Evolutionary conservation across 2,888 invertebrate genomes (phyloP), one percentile per base, ranked within the genome.

Genomic region (Acleris holmiana): DNA sequence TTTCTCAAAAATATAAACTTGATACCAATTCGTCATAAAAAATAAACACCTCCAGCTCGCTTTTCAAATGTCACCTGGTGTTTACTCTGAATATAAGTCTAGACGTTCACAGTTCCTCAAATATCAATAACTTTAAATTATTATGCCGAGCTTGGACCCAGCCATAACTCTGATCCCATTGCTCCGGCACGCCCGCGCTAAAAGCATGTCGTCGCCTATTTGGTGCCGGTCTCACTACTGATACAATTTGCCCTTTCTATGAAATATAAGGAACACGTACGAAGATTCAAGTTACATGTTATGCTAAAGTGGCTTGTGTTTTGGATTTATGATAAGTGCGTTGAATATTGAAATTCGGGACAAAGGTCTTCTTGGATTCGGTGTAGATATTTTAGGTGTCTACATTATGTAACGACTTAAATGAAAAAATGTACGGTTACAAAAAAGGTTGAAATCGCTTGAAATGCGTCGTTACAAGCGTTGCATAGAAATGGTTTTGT

Each of bases 121-220:
- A 57, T 55, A 44, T 59, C 40, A 35, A 13, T 50, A 7, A 19
- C 8, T 13, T 49, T 47, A 63, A 58, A 63, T 58, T 49, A 44
- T 60, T 53, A 35, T 53, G 41, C 35, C 44, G 41, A 40, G 51
- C 75, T 78, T 77, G 68, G 7, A 51, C 75, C 76, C 69, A 40
- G 61, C 68, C 62, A 63, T 68, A 71, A 64, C 72, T 68, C 71
- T 81, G 82, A 86, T 86, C 82, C 77, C 77, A 84, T 85, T 84
- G 77, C 76, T 77, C 78, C 83, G 82, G 78, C 71, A 56, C 69
- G 13, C 76, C 74, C 76, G 70, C 79, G 85, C 90, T 91, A 90
- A 91, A 91, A 91, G 91, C 91, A 88, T 86, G 86, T 89, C 89
- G 77, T 74, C 78, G 84, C 78, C 90, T 88, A 89, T 91, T 89